Evolutionary conservation across 2,113 vertebrate species (phyloP).

Genomic region (Chloropsis hardwickii): DNA sequence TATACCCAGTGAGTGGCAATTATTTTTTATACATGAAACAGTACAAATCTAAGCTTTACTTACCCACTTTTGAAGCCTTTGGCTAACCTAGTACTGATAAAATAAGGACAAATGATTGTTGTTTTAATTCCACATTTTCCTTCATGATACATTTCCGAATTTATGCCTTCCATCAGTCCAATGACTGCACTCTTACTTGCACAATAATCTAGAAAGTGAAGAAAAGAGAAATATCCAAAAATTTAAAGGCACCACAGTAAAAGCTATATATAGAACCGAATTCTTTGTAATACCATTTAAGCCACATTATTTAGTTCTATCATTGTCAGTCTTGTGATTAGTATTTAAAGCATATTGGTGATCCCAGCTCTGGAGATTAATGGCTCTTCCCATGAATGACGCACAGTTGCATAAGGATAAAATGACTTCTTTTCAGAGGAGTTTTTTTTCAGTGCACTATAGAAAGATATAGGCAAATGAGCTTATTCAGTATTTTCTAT

Average conservation of each 20-base stretch:
- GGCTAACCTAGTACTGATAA: conserved; percentile 79
- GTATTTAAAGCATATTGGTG: background rate
- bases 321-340: background rate
- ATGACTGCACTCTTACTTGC: conserved; percentile 79
- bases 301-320: background rate
- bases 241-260: background rate
- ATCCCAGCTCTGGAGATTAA: background rate
- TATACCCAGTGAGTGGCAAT: background rate
- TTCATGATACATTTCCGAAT: conserved; percentile 72
- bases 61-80: conserved; percentile 74
- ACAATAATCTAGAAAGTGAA: conserved; percentile 69
- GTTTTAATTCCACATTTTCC: conserved; percentile 82
- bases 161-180: conserved; percentile 80
- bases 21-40: background rate
- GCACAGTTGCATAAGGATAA: background rate
- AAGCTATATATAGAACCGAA: background rate
- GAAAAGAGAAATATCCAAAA: background rate
- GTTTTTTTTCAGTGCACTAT: background rate
- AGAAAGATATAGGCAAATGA: background rate
- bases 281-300: background rate
- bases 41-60: conserved; percentile 12
- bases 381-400: background rate
- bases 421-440: background rate
- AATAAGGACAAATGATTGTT: conserved; percentile 83
- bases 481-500: background rate